phyloP scores from a whole-genome alignment of 2,888 invertebrate species.

The Ellobium chinense region DNA sequence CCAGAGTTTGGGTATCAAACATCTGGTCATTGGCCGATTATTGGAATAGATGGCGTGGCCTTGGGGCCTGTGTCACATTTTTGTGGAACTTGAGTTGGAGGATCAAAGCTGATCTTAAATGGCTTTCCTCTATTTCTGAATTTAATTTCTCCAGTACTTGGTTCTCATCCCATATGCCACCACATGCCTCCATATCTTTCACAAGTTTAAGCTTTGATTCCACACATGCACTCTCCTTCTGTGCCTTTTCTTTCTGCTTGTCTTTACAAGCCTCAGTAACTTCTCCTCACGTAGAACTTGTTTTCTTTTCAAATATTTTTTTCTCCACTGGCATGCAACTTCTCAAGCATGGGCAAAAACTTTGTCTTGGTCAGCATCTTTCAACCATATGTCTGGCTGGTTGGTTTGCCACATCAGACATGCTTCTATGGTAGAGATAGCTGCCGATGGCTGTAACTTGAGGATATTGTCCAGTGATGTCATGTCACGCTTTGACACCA shows the following conservation, averaged over 20 bases:
- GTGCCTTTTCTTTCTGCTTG: background rate
- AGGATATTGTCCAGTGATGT: background rate
- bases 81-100: background rate
- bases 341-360: background rate
- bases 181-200: background rate
- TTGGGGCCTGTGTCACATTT: background rate
- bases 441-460: background rate
- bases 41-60: background rate
- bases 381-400: conserved; percentile 1
- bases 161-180: background rate
- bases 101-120: background rate
- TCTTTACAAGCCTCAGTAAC: background rate
- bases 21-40: background rate
- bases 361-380: background rate
- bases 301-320: background rate
- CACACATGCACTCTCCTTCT: background rate
- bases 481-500: background rate
- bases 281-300: background rate
- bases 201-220: background rate
- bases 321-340: background rate
- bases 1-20: background rate
- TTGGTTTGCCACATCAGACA: conserved; percentile 5
- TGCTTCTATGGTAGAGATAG: background rate
- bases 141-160: background rate
- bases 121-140: background rate